Conservation (phyloP, 2,888 invertebrate species). For the Pasiphila rectangulata region DNA sequence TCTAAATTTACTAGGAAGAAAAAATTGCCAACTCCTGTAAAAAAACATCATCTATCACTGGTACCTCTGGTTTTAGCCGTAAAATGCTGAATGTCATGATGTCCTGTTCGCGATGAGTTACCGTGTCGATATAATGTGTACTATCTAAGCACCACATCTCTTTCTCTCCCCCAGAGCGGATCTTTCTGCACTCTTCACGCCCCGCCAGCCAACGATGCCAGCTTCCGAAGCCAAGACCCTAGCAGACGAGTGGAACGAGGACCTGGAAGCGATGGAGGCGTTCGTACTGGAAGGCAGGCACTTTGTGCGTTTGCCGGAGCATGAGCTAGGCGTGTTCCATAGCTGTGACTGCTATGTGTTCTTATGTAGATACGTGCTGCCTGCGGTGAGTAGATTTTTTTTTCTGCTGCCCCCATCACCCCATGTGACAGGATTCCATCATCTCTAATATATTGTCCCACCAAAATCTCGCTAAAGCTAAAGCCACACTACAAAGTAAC, state of each 20-base stretch:
- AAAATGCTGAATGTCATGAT: too few relatives aligned
- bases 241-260: conserved; percentile 98
- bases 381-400: conserved; percentile 69
- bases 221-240: conserved; percentile 91
- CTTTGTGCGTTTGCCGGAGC: conserved; percentile 97
- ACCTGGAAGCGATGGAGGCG: conserved; percentile 98
- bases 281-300: conserved; percentile 98
- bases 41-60: not conserved
- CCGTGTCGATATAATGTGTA: too few relatives aligned
- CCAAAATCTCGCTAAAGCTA: too few relatives aligned
- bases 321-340: conserved; percentile 95
- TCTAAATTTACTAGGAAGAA: too few relatives aligned
- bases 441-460: too few relatives aligned
- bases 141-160: too few relatives aligned
- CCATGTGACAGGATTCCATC: too few relatives aligned
- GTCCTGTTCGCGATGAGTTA: too few relatives aligned
- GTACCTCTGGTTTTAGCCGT: too few relatives aligned
- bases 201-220: conserved; percentile 94
- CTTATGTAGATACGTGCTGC: conserved; percentile 96
- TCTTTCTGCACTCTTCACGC: conserved; percentile 96
- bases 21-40: not conserved
- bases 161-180: conserved; percentile 87
- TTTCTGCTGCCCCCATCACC: too few relatives aligned
- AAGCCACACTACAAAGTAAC: too few relatives aligned
- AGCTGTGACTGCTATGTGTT: conserved; percentile 98